Percentiles rank a stretch among this genome's conserved stretches.
Evolutionary conservation across 2,888 invertebrate genomes (phyloP).

Genomic region (Dicyrtoma fusca): DNA sequence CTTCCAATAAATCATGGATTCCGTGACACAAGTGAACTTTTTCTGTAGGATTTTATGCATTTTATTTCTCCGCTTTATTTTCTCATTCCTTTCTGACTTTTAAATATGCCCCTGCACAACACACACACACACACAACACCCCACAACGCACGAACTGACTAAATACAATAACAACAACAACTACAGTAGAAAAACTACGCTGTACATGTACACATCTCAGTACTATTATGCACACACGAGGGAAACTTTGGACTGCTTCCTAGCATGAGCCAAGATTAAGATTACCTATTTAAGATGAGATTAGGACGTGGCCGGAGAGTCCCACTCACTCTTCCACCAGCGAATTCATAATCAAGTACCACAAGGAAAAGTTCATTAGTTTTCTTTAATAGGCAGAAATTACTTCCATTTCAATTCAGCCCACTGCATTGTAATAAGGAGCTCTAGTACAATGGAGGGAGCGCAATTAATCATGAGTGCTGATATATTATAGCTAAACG

Average conservation of each 20-base stretch:
- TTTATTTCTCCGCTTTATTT: slow-evolving; percentile 21
- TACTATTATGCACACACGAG: no score
- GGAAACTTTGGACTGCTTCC: no score
- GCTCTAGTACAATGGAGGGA: no score
- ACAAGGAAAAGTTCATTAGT: slow-evolving; percentile 21
- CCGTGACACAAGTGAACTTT: slow-evolving; percentile 20
- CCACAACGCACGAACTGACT: no score
- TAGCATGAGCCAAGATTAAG: no score
- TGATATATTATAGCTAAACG: no score
- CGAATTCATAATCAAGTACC: slow-evolving; percentile 5
- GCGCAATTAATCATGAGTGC: no score
- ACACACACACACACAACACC: no score
- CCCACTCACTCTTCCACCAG: neutral
- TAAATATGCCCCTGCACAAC: neutral
- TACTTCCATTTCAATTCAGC: slow-evolving; percentile 6
- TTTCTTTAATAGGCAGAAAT: slow-evolving; percentile 9
- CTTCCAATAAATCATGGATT: slow-evolving; percentile 27
- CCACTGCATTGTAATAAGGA: neutral
- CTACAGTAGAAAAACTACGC: no score
- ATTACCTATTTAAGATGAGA: slow-evolving; percentile 1
- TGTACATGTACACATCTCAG: no score
- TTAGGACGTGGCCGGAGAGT: neutral
- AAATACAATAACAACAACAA: no score
- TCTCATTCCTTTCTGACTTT: slow-evolving; percentile 4
- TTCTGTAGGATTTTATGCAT: slow-evolving; percentile 14